phyloP scores from a whole-genome alignment of 2,113 vertebrate species.

The Passer domesticus region DNA sequence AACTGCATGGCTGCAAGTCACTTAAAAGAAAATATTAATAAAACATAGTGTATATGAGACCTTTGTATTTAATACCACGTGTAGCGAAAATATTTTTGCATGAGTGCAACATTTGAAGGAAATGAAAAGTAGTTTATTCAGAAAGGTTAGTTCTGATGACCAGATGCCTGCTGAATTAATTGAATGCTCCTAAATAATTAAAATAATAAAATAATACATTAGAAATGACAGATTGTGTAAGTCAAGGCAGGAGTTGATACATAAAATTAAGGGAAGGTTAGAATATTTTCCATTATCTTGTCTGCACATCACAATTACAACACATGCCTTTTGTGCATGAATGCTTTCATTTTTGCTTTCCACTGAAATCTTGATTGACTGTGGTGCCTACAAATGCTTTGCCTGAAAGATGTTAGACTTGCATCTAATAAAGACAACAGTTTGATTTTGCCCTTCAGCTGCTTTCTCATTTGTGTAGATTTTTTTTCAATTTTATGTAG shows the following conservation, averaged over 20 bases:
- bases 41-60: not conserved
- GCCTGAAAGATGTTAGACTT: slow-evolving; percentile 82
- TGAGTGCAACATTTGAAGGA: not conserved
- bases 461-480: slow-evolving; percentile 72
- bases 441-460: slow-evolving; percentile 80
- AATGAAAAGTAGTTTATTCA: not conserved
- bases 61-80: not conserved
- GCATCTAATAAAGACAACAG: slow-evolving; percentile 83
- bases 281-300: slow-evolving; percentile 87
- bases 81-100: slow-evolving; percentile 40
- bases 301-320: slow-evolving; percentile 85
- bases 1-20: not conserved
- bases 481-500: slow-evolving; percentile 61
- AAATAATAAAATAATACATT: slow-evolving; percentile 73
- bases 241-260: slow-evolving; percentile 77
- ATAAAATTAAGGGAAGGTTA: slow-evolving; percentile 81
- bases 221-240: slow-evolving; percentile 78
- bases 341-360: slow-evolving; percentile 82
- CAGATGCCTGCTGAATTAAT: slow-evolving; percentile 61
- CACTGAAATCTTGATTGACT: slow-evolving; percentile 89
- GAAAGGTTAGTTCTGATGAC: slow-evolving; percentile 21
- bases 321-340: slow-evolving; percentile 85
- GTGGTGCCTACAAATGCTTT: slow-evolving; percentile 83
- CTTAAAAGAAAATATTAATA: slow-evolving; percentile 51
- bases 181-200: slow-evolving; percentile 69